These are phyloP conservation scores for Takifugu rubripes DNA, from an alignment of 2,797 vertebrate genomes.

Conservation along the genomic window DNA sequence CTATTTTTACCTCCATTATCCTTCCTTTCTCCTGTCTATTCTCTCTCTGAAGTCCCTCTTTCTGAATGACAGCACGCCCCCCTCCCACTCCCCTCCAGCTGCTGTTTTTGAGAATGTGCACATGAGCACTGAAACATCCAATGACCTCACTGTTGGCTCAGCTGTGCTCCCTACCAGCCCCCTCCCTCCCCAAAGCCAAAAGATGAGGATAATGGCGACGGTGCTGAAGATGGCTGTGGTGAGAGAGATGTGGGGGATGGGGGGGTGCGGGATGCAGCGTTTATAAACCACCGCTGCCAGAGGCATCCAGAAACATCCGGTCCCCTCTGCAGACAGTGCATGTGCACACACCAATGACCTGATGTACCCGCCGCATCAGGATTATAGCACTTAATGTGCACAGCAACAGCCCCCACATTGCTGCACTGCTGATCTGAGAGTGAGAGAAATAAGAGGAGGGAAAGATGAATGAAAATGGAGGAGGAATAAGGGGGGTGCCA, in stretches of 20 bases:
- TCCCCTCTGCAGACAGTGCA: conserved; percentile 43
- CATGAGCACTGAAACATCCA: conserved; percentile 36
- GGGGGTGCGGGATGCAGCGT: conserved; percentile 29
- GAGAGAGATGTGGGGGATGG: conserved; percentile 4
- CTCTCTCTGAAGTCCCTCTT: conserved; percentile 14
- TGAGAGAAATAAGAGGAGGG: not conserved
- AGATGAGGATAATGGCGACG: conserved; percentile 28
- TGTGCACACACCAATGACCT: conserved; percentile 14
- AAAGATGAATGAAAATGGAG: conserved; percentile 7
- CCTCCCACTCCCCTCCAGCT: conserved; percentile 37
- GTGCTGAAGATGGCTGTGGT: conserved; percentile 40
- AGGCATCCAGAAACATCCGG: conserved; percentile 63
- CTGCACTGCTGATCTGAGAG: conserved; percentile 28
- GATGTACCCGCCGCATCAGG: conserved; percentile 46
- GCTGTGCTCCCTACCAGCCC: conserved; percentile 16
- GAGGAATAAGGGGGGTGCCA: not conserved
- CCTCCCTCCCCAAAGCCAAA: not conserved
- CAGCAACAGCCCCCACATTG: conserved; percentile 66
- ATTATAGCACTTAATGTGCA: conserved; percentile 82
- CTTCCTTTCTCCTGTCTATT: not conserved
- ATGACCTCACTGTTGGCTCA: conserved; percentile 35
- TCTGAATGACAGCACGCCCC: conserved; percentile 33
- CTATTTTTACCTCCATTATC: not conserved
- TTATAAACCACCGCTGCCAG: conserved; percentile 58
- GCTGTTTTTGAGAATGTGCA: conserved; percentile 61